phyloP scores from a whole-genome alignment of 2,888 invertebrate species.

The Alitta virens region DNA sequence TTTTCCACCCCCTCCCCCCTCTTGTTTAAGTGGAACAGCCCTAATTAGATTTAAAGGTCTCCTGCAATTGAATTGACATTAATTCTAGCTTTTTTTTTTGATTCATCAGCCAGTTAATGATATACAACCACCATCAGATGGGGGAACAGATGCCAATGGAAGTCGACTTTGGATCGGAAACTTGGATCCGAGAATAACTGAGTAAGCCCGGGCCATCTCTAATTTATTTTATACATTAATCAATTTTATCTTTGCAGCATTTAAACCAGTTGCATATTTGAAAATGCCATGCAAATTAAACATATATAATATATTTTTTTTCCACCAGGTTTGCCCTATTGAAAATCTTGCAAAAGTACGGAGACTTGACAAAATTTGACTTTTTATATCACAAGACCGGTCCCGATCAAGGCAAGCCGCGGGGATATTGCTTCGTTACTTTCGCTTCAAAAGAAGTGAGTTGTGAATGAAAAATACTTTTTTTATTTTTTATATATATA shows the following conservation, averaged over 20 bases:
- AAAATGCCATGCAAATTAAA: too few species aligned
- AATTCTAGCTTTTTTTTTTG: too few species aligned
- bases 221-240: too few species aligned
- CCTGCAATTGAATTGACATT: too few species aligned
- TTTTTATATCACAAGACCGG: slow-evolving; percentile 90
- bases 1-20: too few species aligned
- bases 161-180: slow-evolving; percentile 90
- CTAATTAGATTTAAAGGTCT: too few species aligned
- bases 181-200: slow-evolving; percentile 83
- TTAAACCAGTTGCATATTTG: not conserved
- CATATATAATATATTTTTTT: not conserved
- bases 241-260: not conserved
- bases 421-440: slow-evolving; percentile 92
- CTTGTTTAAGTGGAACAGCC: too few species aligned
- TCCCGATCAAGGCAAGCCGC: slow-evolving; percentile 81
- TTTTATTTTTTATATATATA: too few species aligned
- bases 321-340: slow-evolving; percentile 73
- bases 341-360: slow-evolving; percentile 93
- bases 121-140: too few species aligned
- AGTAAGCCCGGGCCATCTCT: slow-evolving; percentile 71
- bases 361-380: slow-evolving; percentile 88
- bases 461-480: too few species aligned
- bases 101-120: too few species aligned
- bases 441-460: slow-evolving; percentile 59
- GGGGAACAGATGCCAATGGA: too few species aligned